A percentile compares a stretch with the other conserved stretches of the same genome.
Evolutionary conservation across 2,113 vertebrate genomes (phyloP).

Genomic region (Halichoeres trimaculatus): DNA sequence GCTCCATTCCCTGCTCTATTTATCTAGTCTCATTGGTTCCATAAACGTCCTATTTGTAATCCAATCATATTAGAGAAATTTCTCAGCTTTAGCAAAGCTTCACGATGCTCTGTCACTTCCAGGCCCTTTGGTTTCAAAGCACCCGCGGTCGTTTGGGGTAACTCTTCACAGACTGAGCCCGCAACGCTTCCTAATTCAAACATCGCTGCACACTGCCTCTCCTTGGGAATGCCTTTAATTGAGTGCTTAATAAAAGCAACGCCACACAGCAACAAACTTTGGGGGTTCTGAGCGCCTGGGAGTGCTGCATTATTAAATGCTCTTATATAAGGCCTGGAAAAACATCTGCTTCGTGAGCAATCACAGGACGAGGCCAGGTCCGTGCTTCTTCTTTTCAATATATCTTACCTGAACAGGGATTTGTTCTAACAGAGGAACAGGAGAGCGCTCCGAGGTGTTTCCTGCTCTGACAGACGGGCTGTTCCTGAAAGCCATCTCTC

Average conservation of each 20-base stretch:
- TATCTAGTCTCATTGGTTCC: conserved; percentile 52
- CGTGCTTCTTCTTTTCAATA: conserved; percentile 21
- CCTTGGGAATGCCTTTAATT: conserved; percentile 80
- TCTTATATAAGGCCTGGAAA: conserved; percentile 57
- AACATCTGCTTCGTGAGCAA: conserved; percentile 28
- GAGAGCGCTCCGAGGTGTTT: conserved; percentile 10
- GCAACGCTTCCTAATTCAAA: conserved; percentile 74
- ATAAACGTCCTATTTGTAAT: conserved; percentile 71
- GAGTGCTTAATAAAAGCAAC: conserved; percentile 78
- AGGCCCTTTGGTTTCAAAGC: conserved; percentile 52
- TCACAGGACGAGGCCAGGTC: conserved; percentile 23
- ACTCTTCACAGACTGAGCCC: conserved; percentile 44
- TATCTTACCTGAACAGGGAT: not conserved
- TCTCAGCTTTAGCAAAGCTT: conserved; percentile 40
- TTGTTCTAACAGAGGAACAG: conserved; percentile 6
- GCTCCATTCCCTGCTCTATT: conserved; percentile 51
- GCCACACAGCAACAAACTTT: conserved; percentile 68
- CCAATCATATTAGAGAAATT: conserved; percentile 59
- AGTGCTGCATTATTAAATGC: conserved; percentile 78
- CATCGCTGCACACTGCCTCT: conserved; percentile 66
- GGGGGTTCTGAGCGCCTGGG: conserved; percentile 47
- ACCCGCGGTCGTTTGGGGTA: conserved; percentile 39
- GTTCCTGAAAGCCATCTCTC: conserved; percentile 36
- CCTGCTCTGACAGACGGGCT: conserved; percentile 50
- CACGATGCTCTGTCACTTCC: conserved; percentile 54